Base-by-base conservation (phyloP, 2,797 vertebrate genomes). In the Mormyrus hasselquistii region DNA sequence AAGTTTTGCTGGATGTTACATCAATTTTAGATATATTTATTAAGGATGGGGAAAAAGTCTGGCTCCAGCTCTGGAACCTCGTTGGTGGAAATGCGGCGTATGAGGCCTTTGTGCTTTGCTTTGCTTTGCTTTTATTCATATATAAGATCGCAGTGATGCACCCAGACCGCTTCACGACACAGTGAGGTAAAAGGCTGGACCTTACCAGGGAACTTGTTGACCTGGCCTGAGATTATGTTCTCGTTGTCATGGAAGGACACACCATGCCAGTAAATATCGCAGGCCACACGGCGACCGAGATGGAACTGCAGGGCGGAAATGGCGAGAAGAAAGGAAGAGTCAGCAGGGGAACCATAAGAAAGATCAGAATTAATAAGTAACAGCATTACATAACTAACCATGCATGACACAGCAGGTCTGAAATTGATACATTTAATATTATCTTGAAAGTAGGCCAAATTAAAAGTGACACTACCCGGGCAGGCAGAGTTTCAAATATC, bases 141-240 rank as follows among this genome's bases (percentile, higher is more conserved):
- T n/a, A 44, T 10, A 82, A 47, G 2, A 82, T 82, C 16, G 3
- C 6, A 82, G 16, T n/a, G 41, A 82, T 82, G 41, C 41, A 82
- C 8, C 38, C 76, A 82, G 38, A 41, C 73, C 6, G 3, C 34
- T 41, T 76, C 69, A 76, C 69, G 25, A 10, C 29, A 14, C 16
- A 41, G n/a, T 1, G 2, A 38, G 25, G 7, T 12, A 83, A 3
- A 57, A 4, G 34, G 22, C 0, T 0, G 34, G n/a, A 84, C 87
- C 89, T 91, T 97, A 99, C 98, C 98, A 97, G 98, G 98, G 89
- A 99, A 99, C 95, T 99, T 99, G 97, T 99, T 99, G 95, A 99
- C 98, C 95, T 98, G 98, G 90, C 98, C 98, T 25, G 97, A 98
- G 94, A 96, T 93, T 82, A 99, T 97, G 89, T 96, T 95, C 89